phyloP scores from a whole-genome alignment of 2,113 vertebrate species.

The Larimichthys polyactis region DNA sequence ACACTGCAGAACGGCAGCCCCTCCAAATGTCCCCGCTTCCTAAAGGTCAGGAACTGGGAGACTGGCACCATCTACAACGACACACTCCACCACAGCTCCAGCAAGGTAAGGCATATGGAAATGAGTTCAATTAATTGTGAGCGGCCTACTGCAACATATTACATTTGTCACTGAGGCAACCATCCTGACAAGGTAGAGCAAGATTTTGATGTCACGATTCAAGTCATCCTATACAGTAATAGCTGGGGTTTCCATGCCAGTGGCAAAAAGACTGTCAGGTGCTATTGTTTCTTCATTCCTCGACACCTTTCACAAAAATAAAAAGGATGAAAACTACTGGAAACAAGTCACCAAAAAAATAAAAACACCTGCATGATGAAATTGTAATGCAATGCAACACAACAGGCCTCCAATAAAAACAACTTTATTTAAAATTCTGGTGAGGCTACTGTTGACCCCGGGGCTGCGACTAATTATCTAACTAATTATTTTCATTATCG shows the following conservation, averaged over 20 bases:
- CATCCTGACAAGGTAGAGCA: not conserved
- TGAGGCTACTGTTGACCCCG: not conserved
- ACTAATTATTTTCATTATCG: not conserved
- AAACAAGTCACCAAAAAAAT: constrained; percentile 2
- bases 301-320: not conserved
- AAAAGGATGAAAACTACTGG: not conserved
- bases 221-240: not conserved
- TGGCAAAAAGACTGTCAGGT: constrained; percentile 4
- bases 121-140: not conserved
- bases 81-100: constrained; percentile 90
- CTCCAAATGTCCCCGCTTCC: constrained; percentile 93
- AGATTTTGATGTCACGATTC: constrained; percentile 4
- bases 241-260: not conserved
- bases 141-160: not conserved
- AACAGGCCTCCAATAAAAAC: not conserved
- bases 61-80: constrained; percentile 88
- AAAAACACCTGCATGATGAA: constrained; percentile 31
- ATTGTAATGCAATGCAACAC: constrained; percentile 16
- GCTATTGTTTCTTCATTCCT: not conserved
- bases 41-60: constrained; percentile 98
- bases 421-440: not conserved
- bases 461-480: not conserved
- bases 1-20: constrained; percentile 89
- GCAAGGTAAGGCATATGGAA: constrained; percentile 85
- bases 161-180: not conserved